Base-by-base conservation (phyloP, 1,140 invertebrate species). In the Laupala kohalensis region DNA sequence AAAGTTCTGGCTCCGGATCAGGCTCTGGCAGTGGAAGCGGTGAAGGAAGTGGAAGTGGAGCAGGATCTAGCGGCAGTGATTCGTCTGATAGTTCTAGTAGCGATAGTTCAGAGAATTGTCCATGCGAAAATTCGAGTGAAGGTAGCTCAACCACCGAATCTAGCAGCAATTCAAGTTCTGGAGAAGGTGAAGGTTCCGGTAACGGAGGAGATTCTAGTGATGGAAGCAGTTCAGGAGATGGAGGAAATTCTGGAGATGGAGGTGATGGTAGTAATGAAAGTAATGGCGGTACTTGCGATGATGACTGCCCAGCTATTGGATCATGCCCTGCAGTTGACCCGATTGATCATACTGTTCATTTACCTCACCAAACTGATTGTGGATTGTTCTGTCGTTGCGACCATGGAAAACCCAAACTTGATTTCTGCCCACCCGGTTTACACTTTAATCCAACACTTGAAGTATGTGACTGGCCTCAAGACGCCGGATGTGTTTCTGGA, bases 371-470 rank as follows among this genome's bases (percentile, higher is more conserved):
- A 13, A 23, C 72, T 0, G 70, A 77, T 64, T 84, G 81, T 37
- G 12, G 37, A 1, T 67, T 69, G 5, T 84, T 78, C 69, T 82
- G 78, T 67, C 25, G 71, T 9, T 84, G 83, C 72, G 69, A 69
- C 23, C 29, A 74, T 53, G 75, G 76, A 37, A 72, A 62, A 26
- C 73, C 77, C 4, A 72, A 76, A 65, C 68, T 74, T n/a, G 75
- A 77, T 13, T 28, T 68, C 9, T 77, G 77, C 64, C 74, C 73
- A 13, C 3, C 29, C 1, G 74, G 74, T 12, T 67, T 76, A 4
- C 71, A 77, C 24, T 78, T 76, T 67, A 78, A 78, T 71, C 71
- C 69, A 6, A 30, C 19, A 2, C 23, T 71, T 2, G 67, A 75
- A 67, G 72, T 74, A 5, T 81, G 79, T 63, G 75, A 78, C 67